phyloP scores from a whole-genome alignment of 2,797 vertebrate species.

The Limnodromus scolopaceus region DNA sequence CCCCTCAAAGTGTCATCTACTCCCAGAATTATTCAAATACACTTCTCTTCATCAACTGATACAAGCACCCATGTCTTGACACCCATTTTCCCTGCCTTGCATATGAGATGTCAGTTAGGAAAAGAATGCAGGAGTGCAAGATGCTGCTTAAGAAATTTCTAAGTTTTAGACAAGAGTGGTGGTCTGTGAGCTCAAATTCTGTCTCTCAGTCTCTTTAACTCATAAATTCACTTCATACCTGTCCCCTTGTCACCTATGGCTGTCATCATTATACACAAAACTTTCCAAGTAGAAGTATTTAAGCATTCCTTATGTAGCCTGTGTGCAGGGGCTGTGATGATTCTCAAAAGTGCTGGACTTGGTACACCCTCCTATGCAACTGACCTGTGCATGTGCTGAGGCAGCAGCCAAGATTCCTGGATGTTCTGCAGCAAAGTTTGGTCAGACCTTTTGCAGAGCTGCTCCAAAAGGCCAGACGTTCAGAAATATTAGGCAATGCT shows the following conservation, averaged over 20 bases:
- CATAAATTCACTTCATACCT: neutral
- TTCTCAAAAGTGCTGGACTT: neutral
- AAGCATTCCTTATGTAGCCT: neutral
- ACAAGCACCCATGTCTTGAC: neutral
- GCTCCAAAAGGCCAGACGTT: neutral
- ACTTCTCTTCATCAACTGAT: neutral
- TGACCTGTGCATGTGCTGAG: neutral
- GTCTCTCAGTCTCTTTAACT: neutral
- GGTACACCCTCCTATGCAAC: neutral
- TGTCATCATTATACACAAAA: neutral
- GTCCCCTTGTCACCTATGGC: neutral
- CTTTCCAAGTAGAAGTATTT: neutral
- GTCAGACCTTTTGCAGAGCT: slow-evolving; percentile 11
- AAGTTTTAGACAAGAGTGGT: neutral
- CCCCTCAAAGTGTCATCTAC: neutral
- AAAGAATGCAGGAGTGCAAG: neutral
- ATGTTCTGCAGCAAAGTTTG: slow-evolving; percentile 15
- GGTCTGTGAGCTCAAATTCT: neutral
- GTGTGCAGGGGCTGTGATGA: neutral
- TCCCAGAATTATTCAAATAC: neutral
- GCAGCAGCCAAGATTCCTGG: slow-evolving; percentile 16
- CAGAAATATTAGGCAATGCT: slow-evolving; percentile 27
- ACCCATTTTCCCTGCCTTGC: neutral
- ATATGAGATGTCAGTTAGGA: neutral
- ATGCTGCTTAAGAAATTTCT: neutral